Base-by-base conservation (phyloP, 2,888 invertebrate genomes). In the Ischnura elegans region DNA sequence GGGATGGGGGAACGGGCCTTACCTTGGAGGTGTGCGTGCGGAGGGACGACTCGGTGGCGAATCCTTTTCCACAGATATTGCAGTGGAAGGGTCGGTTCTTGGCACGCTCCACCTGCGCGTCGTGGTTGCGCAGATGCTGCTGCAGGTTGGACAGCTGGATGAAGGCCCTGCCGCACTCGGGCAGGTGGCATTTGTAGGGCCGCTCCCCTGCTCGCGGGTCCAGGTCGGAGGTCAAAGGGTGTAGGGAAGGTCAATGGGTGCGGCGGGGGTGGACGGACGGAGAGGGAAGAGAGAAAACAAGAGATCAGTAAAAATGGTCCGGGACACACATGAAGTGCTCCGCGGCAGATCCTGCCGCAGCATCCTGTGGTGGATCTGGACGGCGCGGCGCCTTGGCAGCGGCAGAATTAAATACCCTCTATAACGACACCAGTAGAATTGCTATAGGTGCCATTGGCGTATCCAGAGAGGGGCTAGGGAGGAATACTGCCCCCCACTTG, bases 11-110 rank as follows among this genome's bases (percentile, higher is more conserved):
- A 61, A 87, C 29, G 90, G 55, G 45, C 97, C 98, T 97, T 97
- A 99, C 99, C 99, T 99, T 99, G 96, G 99, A 98, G 95, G 99
- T 99, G 96, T 99, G 99, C 94, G 99, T 99, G 96, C 99, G 97
- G 95, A 99, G 97, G 96, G 99, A 99, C 96, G 98, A 98, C 96
- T 99, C 99, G 87, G 99, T 99, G 94, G 99, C 99, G 96, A 99
- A 99, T 87, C 99, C 99, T 96, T 99, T 99, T 94, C 99, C 99
- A 96, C 99, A 99, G 95, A 99, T 99, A 96, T 98, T 98, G 96
- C 99, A 99, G 96, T 99, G 99, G 96, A 99, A 99, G 93, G 99
- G 99, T 94, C 99, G 97, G 96, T 99, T 99, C 96, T 99, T 99
- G 95, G 99, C 98, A 95, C 99, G 97, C 95, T 99, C 99, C 95